A percentile compares a stretch with the other conserved stretches of the same genome.
These are phyloP conservation scores for Hippolais icterina DNA, from an alignment of 2,113 vertebrate species.

Conservation along the genomic window DNA sequence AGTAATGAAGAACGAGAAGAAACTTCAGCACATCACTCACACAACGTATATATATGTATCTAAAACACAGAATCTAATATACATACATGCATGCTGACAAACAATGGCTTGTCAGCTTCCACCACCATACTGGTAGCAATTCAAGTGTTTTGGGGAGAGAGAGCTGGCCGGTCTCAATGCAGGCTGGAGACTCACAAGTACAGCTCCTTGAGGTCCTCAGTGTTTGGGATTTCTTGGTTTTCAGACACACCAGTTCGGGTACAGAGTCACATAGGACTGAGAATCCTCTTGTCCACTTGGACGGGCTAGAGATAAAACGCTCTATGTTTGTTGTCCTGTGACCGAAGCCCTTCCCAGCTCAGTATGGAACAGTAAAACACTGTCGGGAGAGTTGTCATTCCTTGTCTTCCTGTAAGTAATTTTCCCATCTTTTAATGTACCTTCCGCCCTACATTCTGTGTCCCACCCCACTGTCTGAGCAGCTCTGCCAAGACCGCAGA, in stretches of 20 bases:
- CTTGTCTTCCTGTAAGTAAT: background rate
- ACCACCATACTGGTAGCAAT: background rate
- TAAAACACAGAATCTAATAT: background rate
- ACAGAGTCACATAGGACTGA: rapidly evolving
- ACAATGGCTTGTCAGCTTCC: background rate
- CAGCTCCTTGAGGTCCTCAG: background rate
- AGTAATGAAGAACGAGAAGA: background rate
- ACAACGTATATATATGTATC: rapidly evolving
- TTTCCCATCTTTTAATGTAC: background rate
- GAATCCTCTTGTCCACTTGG: background rate
- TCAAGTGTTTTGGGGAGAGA: background rate
- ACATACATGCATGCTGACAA: background rate
- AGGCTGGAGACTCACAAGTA: background rate
- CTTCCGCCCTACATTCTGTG: rapidly evolving
- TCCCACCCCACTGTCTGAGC: rapidly evolving
- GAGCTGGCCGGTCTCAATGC: rapidly evolving
- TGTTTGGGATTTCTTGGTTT: background rate
- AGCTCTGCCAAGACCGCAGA: background rate
- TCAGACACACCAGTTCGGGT: background rate
- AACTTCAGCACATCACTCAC: background rate
- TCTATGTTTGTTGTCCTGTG: background rate
- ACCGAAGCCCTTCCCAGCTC: background rate
- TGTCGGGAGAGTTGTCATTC: rapidly evolving
- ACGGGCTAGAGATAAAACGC: background rate
- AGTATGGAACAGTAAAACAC: rapidly evolving